Base-by-base conservation (phyloP, 2,797 vertebrate species). In the Geotrypetes seraphini region DNA sequence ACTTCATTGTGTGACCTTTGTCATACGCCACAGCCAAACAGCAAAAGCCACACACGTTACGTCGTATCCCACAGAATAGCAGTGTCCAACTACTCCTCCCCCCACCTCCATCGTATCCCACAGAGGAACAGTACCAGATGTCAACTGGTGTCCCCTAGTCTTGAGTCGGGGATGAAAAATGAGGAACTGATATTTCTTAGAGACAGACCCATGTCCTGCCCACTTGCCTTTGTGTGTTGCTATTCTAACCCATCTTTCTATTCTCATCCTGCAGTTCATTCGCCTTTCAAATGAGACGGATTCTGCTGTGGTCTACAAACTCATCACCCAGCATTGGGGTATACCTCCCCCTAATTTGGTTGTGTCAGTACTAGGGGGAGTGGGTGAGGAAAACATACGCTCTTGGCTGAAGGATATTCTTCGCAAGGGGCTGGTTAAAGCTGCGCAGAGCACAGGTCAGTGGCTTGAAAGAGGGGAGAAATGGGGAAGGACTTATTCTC, bases 381-480 rank as follows among this genome's bases (percentile, higher is more conserved):
- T 87, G 38, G 43, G 69, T 50, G 33, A 68, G 45, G 49, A 63
- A 32, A 71, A 79, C 28, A 69, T 91, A 41, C 88, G 83, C 70
- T 73, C 75, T 12, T 92, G 88, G 91, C 81, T 93, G 3, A 79
- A 85, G 36, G 89, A 95, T 36, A 75, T 95, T 43, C 63, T 94
- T 32, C 72, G 88, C 8, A 85, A 86, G 15, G 91, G 88, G 4
- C 71, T 95, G 45, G 88, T 92, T 41, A 87, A 84, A 61, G 89
- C 88, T 1, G 88, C 90, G 11, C 90, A 94, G 47, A 90, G 87
- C 69, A 93, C 91, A 79, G 91, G 91, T 95, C 43, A 59, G 19
- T 12, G 14, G 12, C 25, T 14, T 25, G 19, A 22, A 9, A n/a
- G n/a, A n/a, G n/a, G n/a, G n/a, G n/a, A n/a, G n/a, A n/a, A n/a